Evolutionary conservation across 2,113 vertebrate genomes (phyloP).

Genomic region (Todiramphus saurophagus): DNA sequence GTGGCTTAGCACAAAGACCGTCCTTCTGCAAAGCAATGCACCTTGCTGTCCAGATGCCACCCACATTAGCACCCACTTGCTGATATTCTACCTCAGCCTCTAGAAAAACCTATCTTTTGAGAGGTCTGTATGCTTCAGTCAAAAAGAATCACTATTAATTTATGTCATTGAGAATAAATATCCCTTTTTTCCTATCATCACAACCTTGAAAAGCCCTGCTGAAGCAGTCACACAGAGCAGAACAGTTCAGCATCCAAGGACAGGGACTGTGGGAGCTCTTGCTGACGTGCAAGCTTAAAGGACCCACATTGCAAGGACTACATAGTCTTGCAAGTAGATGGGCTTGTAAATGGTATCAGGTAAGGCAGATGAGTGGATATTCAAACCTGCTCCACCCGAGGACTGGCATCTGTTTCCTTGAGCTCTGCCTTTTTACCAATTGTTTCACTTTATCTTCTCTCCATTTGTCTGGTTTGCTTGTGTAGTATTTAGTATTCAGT

Average conservation of each 20-base stretch:
- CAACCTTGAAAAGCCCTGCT: background rate
- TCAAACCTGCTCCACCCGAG: background rate
- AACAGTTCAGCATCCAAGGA: background rate
- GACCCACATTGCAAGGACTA: background rate
- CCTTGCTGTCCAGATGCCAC: background rate
- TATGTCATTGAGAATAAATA: background rate
- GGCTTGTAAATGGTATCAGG: background rate
- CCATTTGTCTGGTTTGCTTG: background rate
- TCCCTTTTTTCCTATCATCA: background rate
- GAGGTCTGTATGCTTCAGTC: background rate
- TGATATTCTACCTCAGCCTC: background rate
- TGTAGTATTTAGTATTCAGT: background rate
- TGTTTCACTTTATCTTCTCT: background rate
- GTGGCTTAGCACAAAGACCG: background rate
- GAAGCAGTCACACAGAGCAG: background rate
- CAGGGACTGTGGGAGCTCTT: background rate
- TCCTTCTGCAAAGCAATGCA: background rate
- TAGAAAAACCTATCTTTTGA: background rate
- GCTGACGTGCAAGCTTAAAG: background rate
- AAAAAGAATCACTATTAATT: background rate
- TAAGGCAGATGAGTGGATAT: background rate
- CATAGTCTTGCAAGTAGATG: background rate
- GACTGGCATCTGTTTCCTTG: background rate
- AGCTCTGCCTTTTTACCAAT: background rate
- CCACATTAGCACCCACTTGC: background rate